Evolutionary conservation across 2,888 invertebrate genomes (phyloP), one percentile per base, ranked within the genome.

Genomic region (Elaeidobius kamerunicus): DNA sequence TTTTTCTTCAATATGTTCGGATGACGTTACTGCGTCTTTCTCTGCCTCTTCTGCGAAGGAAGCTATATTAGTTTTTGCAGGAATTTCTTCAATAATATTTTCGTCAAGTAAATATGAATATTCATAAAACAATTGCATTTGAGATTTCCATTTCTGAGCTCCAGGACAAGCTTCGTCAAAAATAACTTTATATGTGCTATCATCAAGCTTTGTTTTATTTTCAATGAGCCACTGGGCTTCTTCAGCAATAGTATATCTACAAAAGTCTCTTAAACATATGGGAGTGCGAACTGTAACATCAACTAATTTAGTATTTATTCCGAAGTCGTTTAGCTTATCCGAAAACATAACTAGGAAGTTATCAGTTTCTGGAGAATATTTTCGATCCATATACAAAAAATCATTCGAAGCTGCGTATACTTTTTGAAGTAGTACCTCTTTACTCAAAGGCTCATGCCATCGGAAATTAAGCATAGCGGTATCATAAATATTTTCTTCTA

Each of bases 261-360:
- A 66, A 38, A 67, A 68, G 52, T 68, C 68, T 44, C 66, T 54
- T 4, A 68, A 46, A 47, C 67, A 65, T 18, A 67, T 54, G 1
- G 66, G 65, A 3, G 64, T 65, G 19, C 59, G 55, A 9, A 68
- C 28, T 34, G 49, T 45, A 28, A 60, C 59, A 14, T 64, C 54
- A 54, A 56, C 65, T 9, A 60, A 40, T 58, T 55, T 60, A 0
- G 60, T 58, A 39, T 63, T 61, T 1, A 61, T 23, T n/a, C 67
- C 67, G 45, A 65, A 66, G 3, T 60, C 56, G 36, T 67, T 61
- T 6, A 66, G 51, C 51, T 61, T 56, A 43, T 67, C 60, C 35
- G 61, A 62, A 35, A 65, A 65, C 19, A 60, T 45, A 11, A 64
- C 34, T 23, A 68, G 47, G 15, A 63, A 28, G 6, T 60, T 56